Conservation (phyloP, 2,113 vertebrate genomes). For the Aptenodytes patagonicus region DNA sequence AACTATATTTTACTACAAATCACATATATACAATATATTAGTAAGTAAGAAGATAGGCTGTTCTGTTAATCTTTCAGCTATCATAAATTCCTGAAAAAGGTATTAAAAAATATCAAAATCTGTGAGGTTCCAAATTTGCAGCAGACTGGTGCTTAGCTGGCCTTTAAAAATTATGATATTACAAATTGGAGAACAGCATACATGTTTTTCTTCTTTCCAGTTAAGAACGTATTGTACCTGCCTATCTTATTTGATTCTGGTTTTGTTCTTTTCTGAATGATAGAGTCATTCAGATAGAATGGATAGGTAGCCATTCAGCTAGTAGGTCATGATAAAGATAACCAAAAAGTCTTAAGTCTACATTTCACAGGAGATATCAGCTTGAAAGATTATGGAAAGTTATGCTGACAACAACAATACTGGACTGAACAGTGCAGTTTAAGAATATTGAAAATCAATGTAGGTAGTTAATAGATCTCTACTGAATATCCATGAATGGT, state of each 20-base stretch:
- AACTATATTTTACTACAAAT: background rate
- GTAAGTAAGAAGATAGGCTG: background rate
- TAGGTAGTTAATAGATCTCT: background rate
- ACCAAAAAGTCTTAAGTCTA: background rate
- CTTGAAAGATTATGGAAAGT: background rate
- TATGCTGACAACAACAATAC: background rate
- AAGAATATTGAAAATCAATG: background rate
- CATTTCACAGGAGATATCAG: background rate
- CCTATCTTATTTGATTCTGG: background rate
- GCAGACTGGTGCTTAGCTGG: background rate
- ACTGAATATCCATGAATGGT: background rate
- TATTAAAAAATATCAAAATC: background rate
- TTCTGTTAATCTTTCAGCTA: background rate
- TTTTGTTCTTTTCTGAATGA: background rate
- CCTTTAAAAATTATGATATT: background rate
- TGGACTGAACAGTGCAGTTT: background rate
- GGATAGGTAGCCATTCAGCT: background rate
- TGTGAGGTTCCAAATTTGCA: background rate
- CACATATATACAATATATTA: rapidly evolving
- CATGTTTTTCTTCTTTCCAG: background rate
- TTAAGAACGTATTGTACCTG: background rate
- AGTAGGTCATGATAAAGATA: background rate
- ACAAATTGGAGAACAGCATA: background rate
- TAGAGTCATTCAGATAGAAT: background rate
- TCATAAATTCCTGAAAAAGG: background rate